phyloP scores from a whole-genome alignment of 2,113 vertebrate species.

The Platichthys stellatus region DNA sequence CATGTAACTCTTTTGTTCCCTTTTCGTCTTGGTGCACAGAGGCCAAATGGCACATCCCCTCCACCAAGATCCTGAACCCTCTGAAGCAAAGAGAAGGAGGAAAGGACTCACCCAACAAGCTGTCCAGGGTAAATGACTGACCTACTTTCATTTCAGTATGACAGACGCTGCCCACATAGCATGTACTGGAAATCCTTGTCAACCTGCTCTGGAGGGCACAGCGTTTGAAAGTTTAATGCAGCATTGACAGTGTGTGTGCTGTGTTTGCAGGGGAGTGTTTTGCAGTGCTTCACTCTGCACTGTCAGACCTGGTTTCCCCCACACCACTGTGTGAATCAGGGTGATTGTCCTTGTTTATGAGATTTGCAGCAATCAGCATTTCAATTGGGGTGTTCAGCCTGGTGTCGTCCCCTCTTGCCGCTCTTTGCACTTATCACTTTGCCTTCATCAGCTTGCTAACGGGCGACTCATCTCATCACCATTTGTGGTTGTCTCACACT shows the following conservation, averaged over 20 bases:
- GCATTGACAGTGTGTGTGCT: slow-evolving; percentile 1
- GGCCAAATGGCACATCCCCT: slow-evolving; percentile 91
- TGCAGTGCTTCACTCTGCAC: background rate
- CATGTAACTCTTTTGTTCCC: background rate
- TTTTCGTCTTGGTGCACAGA: slow-evolving; percentile 79
- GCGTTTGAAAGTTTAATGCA: slow-evolving; percentile 8
- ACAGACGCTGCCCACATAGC: background rate
- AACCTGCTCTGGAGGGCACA: slow-evolving; percentile 12
- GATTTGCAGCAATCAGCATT: slow-evolving; percentile 46
- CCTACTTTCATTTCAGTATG: slow-evolving; percentile 13
- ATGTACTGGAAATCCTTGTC: slow-evolving; percentile 15
- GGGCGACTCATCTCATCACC: slow-evolving; percentile 42
- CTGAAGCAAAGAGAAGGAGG: slow-evolving; percentile 91
- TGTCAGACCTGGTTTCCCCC: slow-evolving; percentile 31
- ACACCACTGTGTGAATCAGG: slow-evolving; percentile 3
- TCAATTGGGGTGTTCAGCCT: slow-evolving; percentile 36
- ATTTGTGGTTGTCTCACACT: slow-evolving; percentile 41
- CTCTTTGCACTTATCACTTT: slow-evolving; percentile 42
- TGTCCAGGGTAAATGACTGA: slow-evolving; percentile 88
- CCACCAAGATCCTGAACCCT: slow-evolving; percentile 91
- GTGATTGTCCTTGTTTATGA: slow-evolving; percentile 62
- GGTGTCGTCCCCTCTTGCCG: slow-evolving; percentile 4
- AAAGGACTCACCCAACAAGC: slow-evolving; percentile 92
- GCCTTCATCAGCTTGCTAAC: slow-evolving; percentile 53
- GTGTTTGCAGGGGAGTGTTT: slow-evolving; percentile 1